Evolutionary conservation across 1,140 invertebrate species (phyloP).

Genomic region (Drosophila grimshawi): DNA sequence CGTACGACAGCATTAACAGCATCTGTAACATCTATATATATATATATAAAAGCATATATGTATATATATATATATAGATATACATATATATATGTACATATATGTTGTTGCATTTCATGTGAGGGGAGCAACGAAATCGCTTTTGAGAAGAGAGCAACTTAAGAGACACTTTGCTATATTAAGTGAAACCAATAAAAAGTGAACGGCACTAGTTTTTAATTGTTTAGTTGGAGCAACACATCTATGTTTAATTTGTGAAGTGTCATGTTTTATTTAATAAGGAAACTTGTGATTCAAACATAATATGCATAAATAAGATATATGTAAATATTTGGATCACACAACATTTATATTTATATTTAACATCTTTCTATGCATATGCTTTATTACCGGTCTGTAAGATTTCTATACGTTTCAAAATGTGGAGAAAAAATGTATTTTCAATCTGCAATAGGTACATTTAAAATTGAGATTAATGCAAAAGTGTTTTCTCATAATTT

Average conservation of each 20-base stretch:
- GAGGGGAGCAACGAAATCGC: not conserved
- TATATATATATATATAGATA: not conserved
- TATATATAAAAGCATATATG: no score
- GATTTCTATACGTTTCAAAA: no score
- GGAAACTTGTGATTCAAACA: not conserved
- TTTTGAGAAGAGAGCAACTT: conserved; percentile 42
- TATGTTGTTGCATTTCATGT: conserved; percentile 26
- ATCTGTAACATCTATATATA: conserved; percentile 32
- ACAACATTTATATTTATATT: no score
- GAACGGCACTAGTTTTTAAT: not conserved
- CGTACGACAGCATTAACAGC: conserved; percentile 41
- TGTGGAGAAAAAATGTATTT: no score
- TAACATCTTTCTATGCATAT: not conserved
- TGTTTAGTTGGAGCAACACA: not conserved
- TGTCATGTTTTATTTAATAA: conserved; percentile 46
- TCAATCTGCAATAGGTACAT: no score
- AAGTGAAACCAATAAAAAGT: not conserved
- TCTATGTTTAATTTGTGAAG: conserved; percentile 2
- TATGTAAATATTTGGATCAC: not conserved
- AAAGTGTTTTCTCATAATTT: no score
- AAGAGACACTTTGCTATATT: conserved; percentile 29
- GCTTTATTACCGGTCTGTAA: no score
- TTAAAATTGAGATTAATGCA: no score
- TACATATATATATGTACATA: not conserved
- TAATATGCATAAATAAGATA: not conserved